Evolutionary conservation across 2,888 invertebrate species (phyloP).

Genomic region (Apotomis capreana): DNA sequence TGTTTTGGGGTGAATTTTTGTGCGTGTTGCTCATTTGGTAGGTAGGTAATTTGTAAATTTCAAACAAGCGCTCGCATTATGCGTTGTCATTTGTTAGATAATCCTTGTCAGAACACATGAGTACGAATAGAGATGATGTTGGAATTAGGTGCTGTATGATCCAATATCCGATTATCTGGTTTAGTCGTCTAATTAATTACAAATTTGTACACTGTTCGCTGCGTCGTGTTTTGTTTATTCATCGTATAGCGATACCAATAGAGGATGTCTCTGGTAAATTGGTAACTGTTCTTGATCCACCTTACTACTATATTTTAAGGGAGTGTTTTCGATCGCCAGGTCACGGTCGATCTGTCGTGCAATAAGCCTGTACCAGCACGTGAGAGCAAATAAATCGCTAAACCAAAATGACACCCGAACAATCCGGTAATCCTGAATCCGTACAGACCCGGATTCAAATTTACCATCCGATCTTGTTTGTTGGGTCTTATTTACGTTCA

Average conservation of each 20-base stretch:
- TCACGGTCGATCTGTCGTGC: slow-evolving; percentile 17
- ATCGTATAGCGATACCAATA: background rate
- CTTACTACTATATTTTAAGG: slow-evolving; percentile 5
- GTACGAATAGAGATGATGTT: slow-evolving; percentile 9
- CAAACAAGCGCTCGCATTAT: slow-evolving; percentile 17
- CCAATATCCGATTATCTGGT: slow-evolving; percentile 22
- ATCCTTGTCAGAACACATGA: slow-evolving; percentile 9
- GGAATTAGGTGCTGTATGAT: slow-evolving; percentile 4
- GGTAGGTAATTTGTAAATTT: slow-evolving; percentile 38
- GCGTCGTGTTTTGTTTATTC: slow-evolving; percentile 20
- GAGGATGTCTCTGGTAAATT: background rate
- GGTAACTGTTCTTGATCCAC: background rate
- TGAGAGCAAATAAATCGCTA: slow-evolving; percentile 64
- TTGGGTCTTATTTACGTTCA: slow-evolving; percentile 39
- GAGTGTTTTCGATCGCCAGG: slow-evolving; percentile 13
- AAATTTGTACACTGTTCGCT: slow-evolving; percentile 9
- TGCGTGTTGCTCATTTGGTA: slow-evolving; percentile 24
- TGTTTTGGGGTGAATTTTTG: slow-evolving; percentile 32
- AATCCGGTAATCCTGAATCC: slow-evolving; percentile 65
- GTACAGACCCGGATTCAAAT: slow-evolving; percentile 56
- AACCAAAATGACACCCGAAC: slow-evolving; percentile 63
- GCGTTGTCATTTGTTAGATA: slow-evolving; percentile 31
- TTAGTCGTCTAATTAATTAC: slow-evolving; percentile 31
- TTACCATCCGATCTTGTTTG: slow-evolving; percentile 54
- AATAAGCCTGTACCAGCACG: slow-evolving; percentile 22